phyloP scores from a whole-genome alignment of 1,140 invertebrate genomes.

The Melipona quadrifasciata region DNA sequence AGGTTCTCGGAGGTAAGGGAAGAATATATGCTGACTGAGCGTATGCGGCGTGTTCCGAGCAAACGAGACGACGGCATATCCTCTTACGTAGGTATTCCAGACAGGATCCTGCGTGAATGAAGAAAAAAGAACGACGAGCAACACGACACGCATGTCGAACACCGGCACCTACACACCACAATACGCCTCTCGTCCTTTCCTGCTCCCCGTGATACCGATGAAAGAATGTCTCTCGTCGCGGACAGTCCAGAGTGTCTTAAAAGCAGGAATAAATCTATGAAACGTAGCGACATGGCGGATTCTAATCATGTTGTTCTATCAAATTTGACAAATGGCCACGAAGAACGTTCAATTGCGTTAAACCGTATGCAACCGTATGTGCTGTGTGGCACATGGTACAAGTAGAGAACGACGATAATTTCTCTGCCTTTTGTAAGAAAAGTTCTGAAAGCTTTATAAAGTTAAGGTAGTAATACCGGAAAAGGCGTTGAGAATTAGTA shows the following conservation, averaged over 20 bases:
- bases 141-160: constrained; percentile 56
- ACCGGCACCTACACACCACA: constrained; percentile 43
- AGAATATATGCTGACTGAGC: constrained; percentile 2
- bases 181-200: constrained; percentile 10
- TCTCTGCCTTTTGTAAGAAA: not conserved
- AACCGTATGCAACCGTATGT: not conserved
- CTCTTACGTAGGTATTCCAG: constrained; percentile 73
- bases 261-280: constrained; percentile 27
- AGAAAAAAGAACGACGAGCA: constrained; percentile 15
- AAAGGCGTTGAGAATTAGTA: constrained; percentile 51
- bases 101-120: constrained; percentile 62
- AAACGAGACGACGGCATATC: constrained; percentile 71
- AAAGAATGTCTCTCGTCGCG: constrained; percentile 31
- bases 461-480: too few relatives aligned
- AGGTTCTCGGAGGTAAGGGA: constrained; percentile 6
- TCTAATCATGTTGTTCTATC: constrained; percentile 14
- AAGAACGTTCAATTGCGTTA: not conserved
- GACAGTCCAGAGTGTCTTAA: not conserved
- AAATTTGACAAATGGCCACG: not conserved
- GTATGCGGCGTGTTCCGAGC: constrained; percentile 55
- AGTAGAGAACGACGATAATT: not conserved
- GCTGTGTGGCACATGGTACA: not conserved
- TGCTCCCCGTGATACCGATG: constrained; percentile 31
- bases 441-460: not conserved
- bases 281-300: not conserved